Base-by-base conservation (phyloP, 92 coral and sea anemone species). In the Muricea muricata region DNA sequence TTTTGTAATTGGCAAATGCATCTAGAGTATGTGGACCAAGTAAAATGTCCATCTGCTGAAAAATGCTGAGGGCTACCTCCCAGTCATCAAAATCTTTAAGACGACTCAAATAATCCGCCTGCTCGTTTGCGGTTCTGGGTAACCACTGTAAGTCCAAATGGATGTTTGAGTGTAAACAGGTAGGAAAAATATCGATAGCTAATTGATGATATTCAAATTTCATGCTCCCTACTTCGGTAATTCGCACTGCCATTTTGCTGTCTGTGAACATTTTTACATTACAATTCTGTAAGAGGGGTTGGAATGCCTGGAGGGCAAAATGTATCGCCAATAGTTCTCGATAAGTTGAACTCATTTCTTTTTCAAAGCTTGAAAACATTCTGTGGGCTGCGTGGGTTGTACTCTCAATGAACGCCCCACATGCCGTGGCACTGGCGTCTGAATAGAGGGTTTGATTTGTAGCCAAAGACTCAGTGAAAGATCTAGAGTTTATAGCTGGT, bases 1-100 rank as follows among this genome's bases (percentile, higher is more conserved):
- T 86, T 30, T 78, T 75, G 65, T 60, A 82, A 57, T 48, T 80
- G 70, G 90, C 91, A 74, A 90, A 86, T 34, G 84, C 86, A 34
- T 90, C 85, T 33, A 81, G 58, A 4, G 85, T 80, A 40, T 69
- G 76, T 9, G 86, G 88, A 23, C 85, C 90, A 83, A 69, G 65
- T 6, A 12, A 7, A 41, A 8, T 35, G n/a, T 82, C 86, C 28
- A 82, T 30, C 28, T 42, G 32, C 48, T 68, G 50, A 57, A 82
- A 82, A 7, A 42, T 28, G 26, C 48, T 46, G 20, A 32, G 47
- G 1, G 17, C 21, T 8, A 79, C 54, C 20, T 69, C 67, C 80
- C 66, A 69, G 28, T 40, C 86, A 69, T 65, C 86, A n/a, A 26
- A 82, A 40, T 82, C 86, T 21, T 35, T 33, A 33, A 82, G 31